Evolutionary conservation across 2,797 vertebrate species (phyloP).

Genomic region (Propithecus perrieri): DNA sequence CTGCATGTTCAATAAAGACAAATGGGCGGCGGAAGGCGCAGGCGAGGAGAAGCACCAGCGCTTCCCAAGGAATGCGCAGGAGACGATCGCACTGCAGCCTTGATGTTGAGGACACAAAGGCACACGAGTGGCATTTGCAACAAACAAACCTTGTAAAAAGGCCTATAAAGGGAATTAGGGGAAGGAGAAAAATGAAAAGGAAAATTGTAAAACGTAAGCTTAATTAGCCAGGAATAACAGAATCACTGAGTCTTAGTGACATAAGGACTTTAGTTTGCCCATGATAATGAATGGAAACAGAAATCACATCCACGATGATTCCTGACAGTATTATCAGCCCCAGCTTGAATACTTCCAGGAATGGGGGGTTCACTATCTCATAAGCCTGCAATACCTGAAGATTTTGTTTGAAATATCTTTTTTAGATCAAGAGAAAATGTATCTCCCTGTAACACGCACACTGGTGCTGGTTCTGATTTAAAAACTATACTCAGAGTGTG

Average conservation of each 20-base stretch:
- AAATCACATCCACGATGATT: background rate
- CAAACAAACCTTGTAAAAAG: background rate
- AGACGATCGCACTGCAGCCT: background rate
- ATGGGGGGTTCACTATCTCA: background rate
- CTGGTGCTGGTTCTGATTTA: background rate
- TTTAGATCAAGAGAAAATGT: background rate
- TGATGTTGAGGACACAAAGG: background rate
- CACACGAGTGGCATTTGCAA: background rate
- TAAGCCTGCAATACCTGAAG: background rate
- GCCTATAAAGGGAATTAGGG: background rate
- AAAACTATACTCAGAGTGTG: background rate
- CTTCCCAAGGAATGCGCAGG: background rate
- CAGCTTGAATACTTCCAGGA: background rate
- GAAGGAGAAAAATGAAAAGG: background rate
- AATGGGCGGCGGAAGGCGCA: background rate
- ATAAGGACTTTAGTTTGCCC: background rate
- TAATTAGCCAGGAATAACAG: background rate
- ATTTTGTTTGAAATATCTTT: background rate
- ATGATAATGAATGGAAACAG: background rate
- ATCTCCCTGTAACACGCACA: background rate
- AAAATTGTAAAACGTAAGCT: background rate
- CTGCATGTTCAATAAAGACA: constrained; percentile 29
- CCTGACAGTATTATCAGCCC: background rate
- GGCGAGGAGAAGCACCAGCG: background rate
- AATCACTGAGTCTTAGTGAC: background rate